Evolutionary conservation across 2,888 invertebrate species (phyloP).

Genomic region (Argyresthia albistria): DNA sequence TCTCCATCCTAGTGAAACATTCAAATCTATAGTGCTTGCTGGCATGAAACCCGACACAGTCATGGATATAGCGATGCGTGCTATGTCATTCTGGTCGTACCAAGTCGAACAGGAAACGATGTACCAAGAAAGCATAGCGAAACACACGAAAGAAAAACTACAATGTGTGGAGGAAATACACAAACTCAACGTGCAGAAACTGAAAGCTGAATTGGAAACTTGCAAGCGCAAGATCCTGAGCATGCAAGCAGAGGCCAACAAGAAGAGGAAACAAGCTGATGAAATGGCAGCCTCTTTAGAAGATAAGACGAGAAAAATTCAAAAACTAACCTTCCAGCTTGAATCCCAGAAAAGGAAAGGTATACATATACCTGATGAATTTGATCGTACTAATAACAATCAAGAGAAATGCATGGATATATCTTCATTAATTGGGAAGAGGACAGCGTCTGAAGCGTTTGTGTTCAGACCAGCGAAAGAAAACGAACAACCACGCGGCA

Average conservation of each 20-base stretch:
- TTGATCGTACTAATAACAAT: constrained; percentile 25
- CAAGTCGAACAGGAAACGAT: constrained; percentile 66
- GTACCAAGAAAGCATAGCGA: constrained; percentile 60
- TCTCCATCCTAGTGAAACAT: constrained; percentile 62
- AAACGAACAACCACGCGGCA: constrained; percentile 27
- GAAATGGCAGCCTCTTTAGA: constrained; percentile 53
- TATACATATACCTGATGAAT: constrained; percentile 31
- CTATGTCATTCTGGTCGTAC: constrained; percentile 70
- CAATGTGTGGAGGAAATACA: constrained; percentile 61
- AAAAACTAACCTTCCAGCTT: constrained; percentile 56
- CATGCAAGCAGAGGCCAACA: constrained; percentile 52
- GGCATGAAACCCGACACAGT: constrained; percentile 67
- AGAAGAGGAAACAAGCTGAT: constrained; percentile 57
- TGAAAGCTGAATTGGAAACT: constrained; percentile 59
- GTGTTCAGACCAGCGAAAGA: constrained; percentile 53
- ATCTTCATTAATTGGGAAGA: constrained; percentile 48
- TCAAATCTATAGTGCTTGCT: constrained; percentile 65
- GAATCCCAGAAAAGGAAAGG: constrained; percentile 55
- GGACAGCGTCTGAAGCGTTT: constrained; percentile 43
- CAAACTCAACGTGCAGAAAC: constrained; percentile 49
- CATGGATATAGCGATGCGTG: constrained; percentile 69
- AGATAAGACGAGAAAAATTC: constrained; percentile 57
- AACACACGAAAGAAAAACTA: constrained; percentile 55
- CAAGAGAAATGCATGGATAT: constrained; percentile 54
- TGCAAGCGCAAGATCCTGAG: constrained; percentile 55